Percentiles rank a stretch among this genome's conserved stretches.
phyloP scores from a whole-genome alignment of 2,888 invertebrate species.

The Campoplex nolae region DNA sequence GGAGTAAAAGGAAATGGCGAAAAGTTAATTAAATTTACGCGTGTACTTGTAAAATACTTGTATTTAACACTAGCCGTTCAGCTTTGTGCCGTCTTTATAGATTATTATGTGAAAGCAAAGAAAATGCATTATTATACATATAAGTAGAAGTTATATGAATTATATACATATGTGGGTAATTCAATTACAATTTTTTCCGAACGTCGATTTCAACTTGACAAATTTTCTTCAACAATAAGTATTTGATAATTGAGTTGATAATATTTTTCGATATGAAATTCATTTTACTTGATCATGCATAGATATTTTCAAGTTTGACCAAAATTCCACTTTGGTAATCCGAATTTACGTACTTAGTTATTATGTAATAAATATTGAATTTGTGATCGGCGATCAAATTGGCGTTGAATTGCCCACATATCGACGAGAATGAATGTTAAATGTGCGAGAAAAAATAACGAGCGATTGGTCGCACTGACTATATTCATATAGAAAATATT shows the following conservation, averaged over 20 bases:
- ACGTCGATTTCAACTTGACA: constrained; percentile 13
- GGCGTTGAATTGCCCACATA: constrained; percentile 29
- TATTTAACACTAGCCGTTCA: constrained; percentile 83
- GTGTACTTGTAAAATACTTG: constrained; percentile 82
- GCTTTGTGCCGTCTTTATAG: constrained; percentile 83
- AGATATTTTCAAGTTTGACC: background rate
- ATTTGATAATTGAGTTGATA: background rate
- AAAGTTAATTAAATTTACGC: constrained; percentile 68
- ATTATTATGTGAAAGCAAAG: constrained; percentile 75
- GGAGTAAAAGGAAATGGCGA: constrained; percentile 37
- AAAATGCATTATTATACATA: constrained; percentile 68
- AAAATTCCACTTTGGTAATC: background rate
- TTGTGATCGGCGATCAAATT: background rate
- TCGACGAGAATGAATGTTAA: constrained; percentile 8
- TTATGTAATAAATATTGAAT: background rate
- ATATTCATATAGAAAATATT: constrained; percentile 57
- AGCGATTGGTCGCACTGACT: constrained; percentile 41
- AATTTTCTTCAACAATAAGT: background rate
- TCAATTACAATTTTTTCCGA: constrained; percentile 27
- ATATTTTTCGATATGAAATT: background rate
- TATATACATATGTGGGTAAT: constrained; percentile 37
- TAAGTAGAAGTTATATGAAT: constrained; percentile 64
- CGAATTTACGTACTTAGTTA: background rate
- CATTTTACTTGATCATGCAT: background rate
- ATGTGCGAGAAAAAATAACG: constrained; percentile 12